Base-by-base conservation (phyloP, 2,888 invertebrate species). In the Anoncus sp. region DNA sequence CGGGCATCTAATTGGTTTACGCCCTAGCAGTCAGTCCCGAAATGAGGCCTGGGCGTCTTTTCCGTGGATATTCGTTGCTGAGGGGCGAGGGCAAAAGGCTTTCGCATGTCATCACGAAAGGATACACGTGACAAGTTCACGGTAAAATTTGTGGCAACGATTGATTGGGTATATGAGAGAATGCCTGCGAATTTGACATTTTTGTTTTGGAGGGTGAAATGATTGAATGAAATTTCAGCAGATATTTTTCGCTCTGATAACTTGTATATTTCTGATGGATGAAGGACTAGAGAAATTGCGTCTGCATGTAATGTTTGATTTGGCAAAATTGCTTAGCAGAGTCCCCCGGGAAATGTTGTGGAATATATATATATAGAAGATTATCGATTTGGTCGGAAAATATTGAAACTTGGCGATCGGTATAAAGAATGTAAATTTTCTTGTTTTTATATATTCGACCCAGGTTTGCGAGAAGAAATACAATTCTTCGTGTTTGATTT, bases 1-100 rank as follows among this genome's bases (percentile, higher is more conserved):
- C 70, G 66, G 63, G 20, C 69, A 77, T 75, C 85, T 87, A 89
- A 90, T 89, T 87, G 86, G 87, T 87, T 89, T 87, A 87, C 79
- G 80, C 79, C 79, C 81, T 81, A 70, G 57, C 63, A 24, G 53
- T 62, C 59, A 45, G 38, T 59, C 59, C 60, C 31, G 40, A 55
- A 74, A 70, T 69, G 38, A 63, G 53, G 49, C 51, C 47, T 31
- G n/a, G 10, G 45, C 67, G 16, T 49, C 53, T 60, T 62, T 74
- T 45, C 60, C 38, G 1, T n/a, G 16, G 31, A 40, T 60, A 40
- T 66, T 70, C 49, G 45, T 43, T 60, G 51, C n/a, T n/a, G n/a
- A n/a, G n/a, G n/a, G n/a, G n/a, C n/a, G n/a, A n/a, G 18, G 22
- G 51, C 43, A 73, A 43, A 16, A 24, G 63, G 49, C 18, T n/a